Evolutionary conservation across 2,888 invertebrate species (phyloP), one percentile per base, ranked within the genome.

Genomic region (Calliphora vomitoria): DNA sequence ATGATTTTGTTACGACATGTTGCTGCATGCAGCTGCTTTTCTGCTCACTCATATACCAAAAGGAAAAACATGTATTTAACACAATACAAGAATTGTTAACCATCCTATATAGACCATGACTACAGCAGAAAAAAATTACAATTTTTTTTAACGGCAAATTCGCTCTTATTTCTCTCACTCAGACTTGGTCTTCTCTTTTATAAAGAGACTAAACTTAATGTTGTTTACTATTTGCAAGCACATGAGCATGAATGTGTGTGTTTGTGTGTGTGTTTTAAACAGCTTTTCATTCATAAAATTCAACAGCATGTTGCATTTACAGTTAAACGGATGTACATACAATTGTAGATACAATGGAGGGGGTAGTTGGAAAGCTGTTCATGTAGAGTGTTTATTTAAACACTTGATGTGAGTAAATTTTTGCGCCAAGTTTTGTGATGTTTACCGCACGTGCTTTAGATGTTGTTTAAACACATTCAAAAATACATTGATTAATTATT

Each of bases 271-370:
- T n/a, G n/a, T 47, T 4, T 47, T 0, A 58, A 68, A 74, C 35
- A 66, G 72, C 72, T 75, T 82, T 82, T 82, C 75, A 82, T 82
- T 82, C 82, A 75, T 68, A 58, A 74, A 64, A 41, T 38, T 13
- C 4, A 8, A 18, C 8, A 31, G n/a, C 60, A 71, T 41, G 20
- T 80, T 60, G 71, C 55, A 72, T 72, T 72, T 47, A 35, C 69
- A 47, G 47, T 50, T 20, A 18, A 41, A 50, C n/a, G 20, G 15
- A 44, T 69, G 35, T 25, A 25, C 25, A 25, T 35, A 38, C 3
- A 35, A 66, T 44, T 41, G 11, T 44, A 1, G 11, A 25, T 35
- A 53, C 47, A 64, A 62, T 44, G 18, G n/a, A 11, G 13, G 11
- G n/a, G 18, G 11, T 31, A n/a, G 1, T 10, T 8, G 58, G 15